phyloP scores from a whole-genome alignment of 2,797 vertebrate genomes.

The Amniataba percoides region DNA sequence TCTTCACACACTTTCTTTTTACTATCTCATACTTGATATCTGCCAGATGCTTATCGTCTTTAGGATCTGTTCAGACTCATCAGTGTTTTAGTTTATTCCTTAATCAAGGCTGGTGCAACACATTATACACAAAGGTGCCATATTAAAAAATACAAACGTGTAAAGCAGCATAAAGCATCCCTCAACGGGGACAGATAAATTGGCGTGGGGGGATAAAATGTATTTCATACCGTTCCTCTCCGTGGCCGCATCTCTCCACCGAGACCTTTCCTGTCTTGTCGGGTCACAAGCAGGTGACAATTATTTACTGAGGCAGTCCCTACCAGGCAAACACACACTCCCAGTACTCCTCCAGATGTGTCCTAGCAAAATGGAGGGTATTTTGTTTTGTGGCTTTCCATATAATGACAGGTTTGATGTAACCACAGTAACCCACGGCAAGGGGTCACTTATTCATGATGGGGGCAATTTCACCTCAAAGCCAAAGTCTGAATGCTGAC shows the following conservation, averaged over 20 bases:
- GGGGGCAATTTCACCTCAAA: constrained; percentile 27
- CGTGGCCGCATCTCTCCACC: background rate
- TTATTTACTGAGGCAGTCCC: constrained; percentile 13
- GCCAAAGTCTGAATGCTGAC: constrained; percentile 13
- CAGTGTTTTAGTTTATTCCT: background rate
- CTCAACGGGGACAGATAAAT: background rate
- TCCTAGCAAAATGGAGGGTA: background rate
- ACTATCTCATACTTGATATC: background rate
- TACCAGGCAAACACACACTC: background rate
- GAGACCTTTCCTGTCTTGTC: constrained; percentile 17
- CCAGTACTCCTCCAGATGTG: constrained; percentile 7
- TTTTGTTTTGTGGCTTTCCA: constrained; percentile 22
- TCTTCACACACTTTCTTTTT: background rate
- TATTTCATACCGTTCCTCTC: background rate
- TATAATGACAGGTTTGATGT: constrained; percentile 31
- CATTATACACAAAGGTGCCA: background rate
- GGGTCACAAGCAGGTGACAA: constrained; percentile 21
- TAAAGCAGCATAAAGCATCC: background rate
- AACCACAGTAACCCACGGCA: constrained; percentile 35
- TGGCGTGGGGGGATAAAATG: background rate
- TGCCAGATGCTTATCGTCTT: background rate
- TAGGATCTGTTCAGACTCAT: background rate
- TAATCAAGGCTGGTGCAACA: background rate
- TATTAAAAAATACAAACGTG: background rate
- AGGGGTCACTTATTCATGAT: constrained; percentile 35